Percentiles rank a stretch among this genome's conserved stretches.
phyloP scores from a whole-genome alignment of 2,888 invertebrate species.

The Mycalesis mineus region DNA sequence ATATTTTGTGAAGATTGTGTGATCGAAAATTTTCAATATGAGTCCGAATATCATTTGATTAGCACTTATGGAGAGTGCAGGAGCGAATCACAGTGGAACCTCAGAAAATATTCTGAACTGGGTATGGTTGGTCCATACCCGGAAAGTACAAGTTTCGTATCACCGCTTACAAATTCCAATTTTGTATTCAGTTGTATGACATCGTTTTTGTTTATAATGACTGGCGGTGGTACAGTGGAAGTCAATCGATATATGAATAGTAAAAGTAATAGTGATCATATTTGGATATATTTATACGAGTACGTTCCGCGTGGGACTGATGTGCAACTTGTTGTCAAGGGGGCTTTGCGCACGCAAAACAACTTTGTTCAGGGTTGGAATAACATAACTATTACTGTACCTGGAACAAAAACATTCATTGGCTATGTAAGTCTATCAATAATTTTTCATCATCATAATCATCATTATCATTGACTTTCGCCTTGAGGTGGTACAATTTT shows the following conservation, averaged over 20 bases:
- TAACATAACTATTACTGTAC: neutral
- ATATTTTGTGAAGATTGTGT: conserved; percentile 35
- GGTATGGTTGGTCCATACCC: conserved; percentile 34
- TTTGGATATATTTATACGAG: neutral
- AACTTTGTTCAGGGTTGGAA: neutral
- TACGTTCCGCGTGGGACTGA: neutral
- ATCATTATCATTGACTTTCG: too few relatives aligned
- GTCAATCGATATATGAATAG: conserved; percentile 38
- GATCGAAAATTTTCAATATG: conserved; percentile 43
- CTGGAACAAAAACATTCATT: neutral
- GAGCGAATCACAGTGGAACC: conserved; percentile 36
- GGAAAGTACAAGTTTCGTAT: conserved; percentile 37
- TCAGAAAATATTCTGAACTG: conserved; percentile 36
- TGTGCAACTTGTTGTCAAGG: neutral
- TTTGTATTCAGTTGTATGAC: conserved; percentile 40
- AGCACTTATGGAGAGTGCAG: conserved; percentile 33
- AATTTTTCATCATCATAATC: too few relatives aligned
- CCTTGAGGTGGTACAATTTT: too few relatives aligned
- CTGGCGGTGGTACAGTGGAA: conserved; percentile 40
- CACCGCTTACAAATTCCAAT: conserved; percentile 14
- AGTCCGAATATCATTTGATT: conserved; percentile 34
- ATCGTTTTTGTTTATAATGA: conserved; percentile 41
- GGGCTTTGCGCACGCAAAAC: neutral
- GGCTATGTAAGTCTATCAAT: neutral
- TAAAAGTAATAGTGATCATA: neutral